Evolutionary conservation across 2,888 invertebrate species (phyloP).

Genomic region (Macaria notata): DNA sequence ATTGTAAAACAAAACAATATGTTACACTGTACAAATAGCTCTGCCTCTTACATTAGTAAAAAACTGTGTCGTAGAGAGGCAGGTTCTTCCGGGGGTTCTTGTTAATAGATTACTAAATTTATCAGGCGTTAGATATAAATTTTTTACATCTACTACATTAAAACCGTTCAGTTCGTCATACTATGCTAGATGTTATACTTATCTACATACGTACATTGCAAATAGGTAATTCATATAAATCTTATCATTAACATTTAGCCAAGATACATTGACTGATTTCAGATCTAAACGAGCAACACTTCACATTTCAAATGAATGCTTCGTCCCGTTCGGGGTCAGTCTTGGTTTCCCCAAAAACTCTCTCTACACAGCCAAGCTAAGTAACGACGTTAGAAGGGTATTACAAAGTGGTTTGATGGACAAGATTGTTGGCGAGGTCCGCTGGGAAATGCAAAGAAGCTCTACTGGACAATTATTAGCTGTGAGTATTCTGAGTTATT

Average conservation of each 20-base stretch:
- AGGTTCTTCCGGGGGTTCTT: too few relatives aligned
- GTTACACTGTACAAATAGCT: too few relatives aligned
- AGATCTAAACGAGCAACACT: conserved; percentile 84
- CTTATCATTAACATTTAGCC: not conserved
- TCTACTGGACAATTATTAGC: conserved; percentile 84
- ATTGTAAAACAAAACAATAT: too few relatives aligned
- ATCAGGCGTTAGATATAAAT: not conserved
- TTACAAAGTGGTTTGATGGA: conserved; percentile 86
- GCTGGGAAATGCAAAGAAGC: conserved; percentile 87
- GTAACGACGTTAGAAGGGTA: conserved; percentile 82
- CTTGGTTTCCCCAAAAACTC: conserved; percentile 85
- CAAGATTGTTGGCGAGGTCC: conserved; percentile 86
- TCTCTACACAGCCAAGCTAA: conserved; percentile 84
- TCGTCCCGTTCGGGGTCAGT: conserved; percentile 87
- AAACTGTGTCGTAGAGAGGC: too few relatives aligned
- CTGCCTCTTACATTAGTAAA: too few relatives aligned
- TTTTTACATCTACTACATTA: not conserved
- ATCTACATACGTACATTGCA: too few relatives aligned
- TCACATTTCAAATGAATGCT: conserved; percentile 89
- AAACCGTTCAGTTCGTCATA: too few relatives aligned
- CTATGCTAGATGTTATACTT: too few relatives aligned
- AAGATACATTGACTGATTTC: conserved; percentile 24
- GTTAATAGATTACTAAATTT: too few relatives aligned
- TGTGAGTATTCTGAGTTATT: conserved; percentile 57
- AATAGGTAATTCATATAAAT: too few relatives aligned